Conservation (phyloP, 2,888 invertebrate species). For the Clusia tigrina region DNA sequence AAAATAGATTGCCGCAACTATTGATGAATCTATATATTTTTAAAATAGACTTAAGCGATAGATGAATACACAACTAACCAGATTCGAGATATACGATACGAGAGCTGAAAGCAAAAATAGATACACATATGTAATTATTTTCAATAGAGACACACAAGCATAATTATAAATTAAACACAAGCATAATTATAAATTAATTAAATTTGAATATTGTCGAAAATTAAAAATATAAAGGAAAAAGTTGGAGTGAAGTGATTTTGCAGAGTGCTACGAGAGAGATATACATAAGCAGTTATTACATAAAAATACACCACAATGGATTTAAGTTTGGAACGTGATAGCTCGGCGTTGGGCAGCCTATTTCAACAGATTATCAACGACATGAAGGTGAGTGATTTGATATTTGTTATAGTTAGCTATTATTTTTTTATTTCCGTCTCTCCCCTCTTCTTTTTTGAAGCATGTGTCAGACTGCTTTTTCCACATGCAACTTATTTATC, state of each 20-base stretch:
- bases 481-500: background rate
- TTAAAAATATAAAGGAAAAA: constrained; percentile 17
- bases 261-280: background rate
- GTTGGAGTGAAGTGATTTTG: constrained; percentile 8
- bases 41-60: constrained; percentile 37
- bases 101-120: background rate
- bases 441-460: background rate
- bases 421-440: background rate
- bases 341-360: constrained; percentile 88
- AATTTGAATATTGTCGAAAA: no score
- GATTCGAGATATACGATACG: constrained; percentile 20
- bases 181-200: no score
- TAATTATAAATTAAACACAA: background rate
- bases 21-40: constrained; percentile 38
- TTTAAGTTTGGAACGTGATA: constrained; percentile 72
- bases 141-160: background rate
- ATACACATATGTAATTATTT: no score
- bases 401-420: background rate
- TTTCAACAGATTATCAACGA: constrained; percentile 96
- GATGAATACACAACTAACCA: no score
- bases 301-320: constrained; percentile 52
- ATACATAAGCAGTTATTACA: constrained; percentile 8
- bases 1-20: constrained; percentile 38
- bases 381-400: constrained; percentile 83
- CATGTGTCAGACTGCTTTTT: background rate